Conservation (phyloP, 2,888 invertebrate species). For the Caenorhabditis imperialis region DNA sequence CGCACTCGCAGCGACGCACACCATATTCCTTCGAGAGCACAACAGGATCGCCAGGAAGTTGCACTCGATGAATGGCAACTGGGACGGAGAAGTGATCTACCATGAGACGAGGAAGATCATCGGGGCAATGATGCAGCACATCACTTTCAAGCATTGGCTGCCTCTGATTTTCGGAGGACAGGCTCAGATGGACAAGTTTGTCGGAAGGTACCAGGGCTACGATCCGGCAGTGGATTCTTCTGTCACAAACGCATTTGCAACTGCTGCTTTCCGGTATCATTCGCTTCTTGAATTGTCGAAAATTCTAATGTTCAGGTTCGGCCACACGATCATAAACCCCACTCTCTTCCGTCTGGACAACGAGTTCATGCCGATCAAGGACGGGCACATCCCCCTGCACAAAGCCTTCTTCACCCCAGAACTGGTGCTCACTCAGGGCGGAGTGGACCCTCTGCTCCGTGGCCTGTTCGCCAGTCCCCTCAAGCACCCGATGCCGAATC, state of each 20-base stretch:
- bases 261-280: conserved; percentile 86
- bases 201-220: conserved; percentile 89
- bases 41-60: conserved; percentile 89
- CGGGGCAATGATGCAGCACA: conserved; percentile 95
- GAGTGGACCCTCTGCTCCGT: conserved; percentile 93
- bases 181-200: conserved; percentile 78
- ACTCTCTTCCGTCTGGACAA: conserved; percentile 81
- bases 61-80: conserved; percentile 88
- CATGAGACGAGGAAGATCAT: conserved; percentile 85
- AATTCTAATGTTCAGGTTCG: conserved; percentile 83
- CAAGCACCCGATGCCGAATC: conserved; percentile 84
- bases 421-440: conserved; percentile 95
- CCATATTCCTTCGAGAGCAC: conserved; percentile 89
- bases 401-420: conserved; percentile 96
- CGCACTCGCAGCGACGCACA: conserved; percentile 82
- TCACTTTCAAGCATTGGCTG: conserved; percentile 94
- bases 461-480: conserved; percentile 88
- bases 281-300: neutral
- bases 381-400: conserved; percentile 91
- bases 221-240: conserved; percentile 81
- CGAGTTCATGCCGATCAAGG: conserved; percentile 82
- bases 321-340: conserved; percentile 96
- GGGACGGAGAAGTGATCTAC: conserved; percentile 93
- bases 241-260: conserved; percentile 92
- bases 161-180: conserved; percentile 86